Conservation (phyloP, 1,140 invertebrate species). For the Paraescarpia echinospica region DNA sequence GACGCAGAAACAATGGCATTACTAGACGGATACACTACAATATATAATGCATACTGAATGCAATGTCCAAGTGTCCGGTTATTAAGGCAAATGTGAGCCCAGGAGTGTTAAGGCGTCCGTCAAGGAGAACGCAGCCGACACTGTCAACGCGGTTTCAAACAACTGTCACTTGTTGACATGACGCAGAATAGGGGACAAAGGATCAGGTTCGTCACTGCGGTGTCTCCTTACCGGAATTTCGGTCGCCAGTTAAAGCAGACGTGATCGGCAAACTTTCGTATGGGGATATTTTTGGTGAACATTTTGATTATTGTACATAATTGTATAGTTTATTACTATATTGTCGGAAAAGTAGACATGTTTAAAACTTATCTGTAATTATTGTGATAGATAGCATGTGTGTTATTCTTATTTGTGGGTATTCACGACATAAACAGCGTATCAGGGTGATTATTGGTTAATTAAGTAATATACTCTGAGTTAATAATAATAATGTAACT, state of each 20-base stretch:
- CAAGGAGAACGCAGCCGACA: not conserved
- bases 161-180: not conserved
- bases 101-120: not conserved
- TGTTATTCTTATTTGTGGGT: too few relatives aligned
- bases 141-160: not conserved
- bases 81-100: not conserved
- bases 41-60: not conserved
- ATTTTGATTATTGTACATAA: not conserved
- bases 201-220: not conserved
- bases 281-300: not conserved
- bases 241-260: not conserved
- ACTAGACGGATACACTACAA: not conserved
- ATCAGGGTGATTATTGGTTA: too few relatives aligned
- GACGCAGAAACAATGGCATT: not conserved
- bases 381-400: not conserved
- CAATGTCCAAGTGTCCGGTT: not conserved
- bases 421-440: too few relatives aligned
- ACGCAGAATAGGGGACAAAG: not conserved
- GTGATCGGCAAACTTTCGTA: not conserved
- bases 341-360: not conserved
- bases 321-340: not conserved
- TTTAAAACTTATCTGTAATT: not conserved
- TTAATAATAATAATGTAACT: too few relatives aligned
- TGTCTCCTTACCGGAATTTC: not conserved
- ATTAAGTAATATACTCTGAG: too few relatives aligned